Base-by-base conservation (phyloP, 1,140 invertebrate species). In the Glossosoma conforme region DNA sequence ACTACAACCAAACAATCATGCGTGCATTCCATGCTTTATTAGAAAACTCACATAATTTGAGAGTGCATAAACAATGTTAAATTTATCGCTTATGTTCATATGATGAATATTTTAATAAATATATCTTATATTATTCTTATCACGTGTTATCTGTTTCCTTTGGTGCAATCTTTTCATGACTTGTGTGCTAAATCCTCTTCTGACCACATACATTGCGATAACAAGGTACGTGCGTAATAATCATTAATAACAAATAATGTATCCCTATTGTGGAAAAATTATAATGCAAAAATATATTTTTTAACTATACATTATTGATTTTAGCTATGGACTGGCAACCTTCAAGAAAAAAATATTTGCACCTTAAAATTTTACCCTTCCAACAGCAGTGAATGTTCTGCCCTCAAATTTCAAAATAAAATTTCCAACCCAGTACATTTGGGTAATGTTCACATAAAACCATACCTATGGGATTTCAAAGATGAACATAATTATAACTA, bases 361-460 rank as follows among this genome's bases (percentile, higher is more conserved):
- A 19, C 25, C 9, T 41, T 58, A 2, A 45, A 46, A 41, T 58
- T 35, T 41, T 58, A 49, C 13, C 14, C 14, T 1, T 45, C 50
- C 1, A 53, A 51, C 37, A 54, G 46, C 14, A 30, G 20, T 1
- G 43, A 25, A 36, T 58, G 56, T 21, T 53, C 47, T 2, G 21
- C 10, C 5, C 33, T n/a, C 46, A 19, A 30, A 21, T 45, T 45
- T 54, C 37, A 20, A 53, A 15, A 18, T 35, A 22, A 28, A 22
- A 24, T 13, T 22, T 30, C 25, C 45, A 28, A 14, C 22, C 4
- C 22, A 6, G 18, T 8, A 11, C n/a, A 53, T 14, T 28, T 58
- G 22, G 56, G 56, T 17, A 38, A 46, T 25, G 43, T 58, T 9
- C 17, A 17, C n/a, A 24, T 58, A 1, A 50, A 43, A 13, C 47